Percentiles rank a stretch among this genome's conserved stretches.
phyloP scores from a whole-genome alignment of 2,797 vertebrate species.

The Sparus aurata region DNA sequence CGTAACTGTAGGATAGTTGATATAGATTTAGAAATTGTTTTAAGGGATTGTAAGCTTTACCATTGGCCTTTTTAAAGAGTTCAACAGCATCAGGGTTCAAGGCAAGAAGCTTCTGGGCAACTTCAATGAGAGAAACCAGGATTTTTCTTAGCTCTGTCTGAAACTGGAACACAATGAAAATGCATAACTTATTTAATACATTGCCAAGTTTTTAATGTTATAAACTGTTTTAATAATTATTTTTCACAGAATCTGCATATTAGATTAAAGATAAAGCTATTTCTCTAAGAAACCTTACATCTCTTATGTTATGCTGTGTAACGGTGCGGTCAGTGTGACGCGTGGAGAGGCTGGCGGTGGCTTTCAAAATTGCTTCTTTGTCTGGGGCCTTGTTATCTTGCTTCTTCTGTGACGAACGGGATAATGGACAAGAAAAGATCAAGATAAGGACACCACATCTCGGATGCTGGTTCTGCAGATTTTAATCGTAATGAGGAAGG shows the following conservation, averaged over 20 bases:
- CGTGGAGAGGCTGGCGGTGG: constrained; percentile 90
- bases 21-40: background rate
- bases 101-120: constrained; percentile 97
- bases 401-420: constrained; percentile 88
- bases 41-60: constrained; percentile 73
- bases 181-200: background rate
- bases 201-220: background rate
- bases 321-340: constrained; percentile 90
- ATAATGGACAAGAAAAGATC: background rate
- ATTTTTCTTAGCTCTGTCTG: constrained; percentile 98
- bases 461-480: background rate
- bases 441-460: background rate
- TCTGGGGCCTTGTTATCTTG: constrained; percentile 98
- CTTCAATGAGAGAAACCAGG: constrained; percentile 97
- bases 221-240: background rate
- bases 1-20: background rate
- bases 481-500: background rate
- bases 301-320: constrained; percentile 94
- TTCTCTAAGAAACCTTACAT: constrained; percentile 85
- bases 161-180: constrained; percentile 85
- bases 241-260: background rate
- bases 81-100: constrained; percentile 98
- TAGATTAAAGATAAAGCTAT: background rate
- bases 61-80: constrained; percentile 97
- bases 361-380: constrained; percentile 95